A percentile compares a stretch with the other conserved stretches of the same genome.
These are phyloP conservation scores for Chrysodeixis includens DNA, from an alignment of 2,888 invertebrate genomes.

Conservation along the genomic window DNA sequence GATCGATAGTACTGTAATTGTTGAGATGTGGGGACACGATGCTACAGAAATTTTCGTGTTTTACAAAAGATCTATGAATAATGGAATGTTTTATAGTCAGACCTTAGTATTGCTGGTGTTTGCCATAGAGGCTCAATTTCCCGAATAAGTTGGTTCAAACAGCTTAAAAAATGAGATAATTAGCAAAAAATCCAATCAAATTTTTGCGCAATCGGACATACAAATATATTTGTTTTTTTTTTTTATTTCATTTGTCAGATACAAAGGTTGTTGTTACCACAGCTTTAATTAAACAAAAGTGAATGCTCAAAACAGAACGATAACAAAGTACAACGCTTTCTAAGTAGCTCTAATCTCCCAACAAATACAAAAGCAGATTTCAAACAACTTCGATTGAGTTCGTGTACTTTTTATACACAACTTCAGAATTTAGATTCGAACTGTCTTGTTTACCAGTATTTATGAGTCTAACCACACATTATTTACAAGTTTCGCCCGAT, in stretches of 20 bases:
- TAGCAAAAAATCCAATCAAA: too few species aligned
- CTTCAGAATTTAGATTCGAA: conserved; percentile 46
- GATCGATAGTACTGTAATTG: conserved; percentile 46
- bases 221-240: too few species aligned
- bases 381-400: conserved; percentile 40
- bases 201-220: too few species aligned
- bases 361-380: conserved; percentile 17
- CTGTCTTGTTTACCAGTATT: conserved; percentile 57
- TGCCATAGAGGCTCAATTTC: too few species aligned
- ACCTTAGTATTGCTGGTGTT: too few species aligned
- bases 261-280: background rate
- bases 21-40: conserved; percentile 14
- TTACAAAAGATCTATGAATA: too few species aligned
- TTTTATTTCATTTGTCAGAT: background rate
- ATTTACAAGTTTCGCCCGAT: conserved; percentile 55
- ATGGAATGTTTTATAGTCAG: too few species aligned
- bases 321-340: background rate
- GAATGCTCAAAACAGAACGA: background rate
- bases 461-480: conserved; percentile 49
- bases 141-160: too few species aligned
- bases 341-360: conserved; percentile 14
- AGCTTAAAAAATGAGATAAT: too few species aligned
- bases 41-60: background rate
- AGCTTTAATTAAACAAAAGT: background rate
- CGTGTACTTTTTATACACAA: conserved; percentile 33